Percentiles rank a stretch among this genome's conserved stretches.
Evolutionary conservation across 1,140 invertebrate genomes (phyloP).

Genomic region (Cryptotermes secundus): DNA sequence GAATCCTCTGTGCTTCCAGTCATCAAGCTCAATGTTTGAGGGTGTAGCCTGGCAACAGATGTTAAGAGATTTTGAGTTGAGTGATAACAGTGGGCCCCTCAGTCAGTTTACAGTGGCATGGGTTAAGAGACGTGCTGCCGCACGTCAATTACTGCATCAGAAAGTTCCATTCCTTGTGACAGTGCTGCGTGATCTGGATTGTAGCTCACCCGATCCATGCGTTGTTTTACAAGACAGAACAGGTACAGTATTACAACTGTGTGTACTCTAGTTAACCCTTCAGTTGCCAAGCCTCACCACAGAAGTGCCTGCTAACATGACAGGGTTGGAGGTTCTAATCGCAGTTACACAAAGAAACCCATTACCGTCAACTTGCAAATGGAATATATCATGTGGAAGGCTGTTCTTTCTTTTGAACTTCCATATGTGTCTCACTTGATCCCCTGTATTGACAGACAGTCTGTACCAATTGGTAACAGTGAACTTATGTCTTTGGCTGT

Average conservation of each 20-base stretch:
- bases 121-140: conserved; percentile 23
- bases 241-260: background rate
- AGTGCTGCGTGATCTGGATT: conserved; percentile 24
- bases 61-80: background rate
- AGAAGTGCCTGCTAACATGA: no score
- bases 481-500: no score
- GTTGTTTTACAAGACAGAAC: conserved; percentile 28
- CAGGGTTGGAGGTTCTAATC: no score
- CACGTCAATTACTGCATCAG: conserved; percentile 23
- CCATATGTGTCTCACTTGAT: no score
- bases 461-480: no score
- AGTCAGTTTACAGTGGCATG: conserved; percentile 20
- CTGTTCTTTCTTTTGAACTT: no score
- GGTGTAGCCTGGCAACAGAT: conserved; percentile 8
- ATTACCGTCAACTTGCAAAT: no score
- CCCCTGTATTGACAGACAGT: no score
- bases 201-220: conserved; percentile 28
- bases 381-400: no score
- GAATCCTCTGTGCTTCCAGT: conserved; percentile 4
- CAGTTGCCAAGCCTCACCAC: no score
- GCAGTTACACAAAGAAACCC: no score
- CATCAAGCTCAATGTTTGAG: background rate
- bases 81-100: background rate
- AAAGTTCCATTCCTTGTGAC: conserved; percentile 27
- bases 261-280: no score